Evolutionary conservation across 2,113 vertebrate genomes (phyloP).

Genomic region (Columba livia): DNA sequence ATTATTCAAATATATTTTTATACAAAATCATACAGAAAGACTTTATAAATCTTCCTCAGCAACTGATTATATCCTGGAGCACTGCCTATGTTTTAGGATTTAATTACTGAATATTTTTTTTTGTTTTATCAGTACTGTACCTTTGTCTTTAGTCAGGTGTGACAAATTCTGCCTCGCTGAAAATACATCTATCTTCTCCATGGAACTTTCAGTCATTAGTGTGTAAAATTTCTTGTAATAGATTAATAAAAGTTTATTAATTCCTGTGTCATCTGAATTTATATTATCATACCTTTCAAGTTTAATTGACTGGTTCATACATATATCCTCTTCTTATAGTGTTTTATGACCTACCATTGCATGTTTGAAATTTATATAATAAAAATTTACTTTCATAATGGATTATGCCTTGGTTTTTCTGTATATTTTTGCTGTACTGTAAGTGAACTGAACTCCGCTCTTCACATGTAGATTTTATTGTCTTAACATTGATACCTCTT

Average conservation of each 20-base stretch:
- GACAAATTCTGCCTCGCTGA: neutral
- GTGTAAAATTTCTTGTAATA: neutral
- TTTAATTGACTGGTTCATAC: neutral
- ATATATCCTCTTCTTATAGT: neutral
- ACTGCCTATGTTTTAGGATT: neutral
- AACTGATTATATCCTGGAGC: neutral
- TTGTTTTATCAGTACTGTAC: neutral
- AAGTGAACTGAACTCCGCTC: neutral
- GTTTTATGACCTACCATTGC: neutral
- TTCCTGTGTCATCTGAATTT: neutral
- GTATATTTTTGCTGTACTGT: neutral
- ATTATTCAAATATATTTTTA: neutral
- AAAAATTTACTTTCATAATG: neutral
- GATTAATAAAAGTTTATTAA: neutral
- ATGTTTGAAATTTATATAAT: neutral
- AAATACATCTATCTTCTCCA: neutral
- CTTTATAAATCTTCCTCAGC: neutral
- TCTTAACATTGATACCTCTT: neutral
- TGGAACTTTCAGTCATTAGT: neutral
- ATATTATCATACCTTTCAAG: neutral
- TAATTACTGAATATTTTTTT: neutral
- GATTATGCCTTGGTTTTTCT: neutral
- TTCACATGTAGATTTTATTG: neutral
- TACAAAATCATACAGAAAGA: neutral
- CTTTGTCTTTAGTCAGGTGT: neutral